Base-by-base conservation (phyloP, 2,888 invertebrate genomes). In the Lampropteryx suffumata region DNA sequence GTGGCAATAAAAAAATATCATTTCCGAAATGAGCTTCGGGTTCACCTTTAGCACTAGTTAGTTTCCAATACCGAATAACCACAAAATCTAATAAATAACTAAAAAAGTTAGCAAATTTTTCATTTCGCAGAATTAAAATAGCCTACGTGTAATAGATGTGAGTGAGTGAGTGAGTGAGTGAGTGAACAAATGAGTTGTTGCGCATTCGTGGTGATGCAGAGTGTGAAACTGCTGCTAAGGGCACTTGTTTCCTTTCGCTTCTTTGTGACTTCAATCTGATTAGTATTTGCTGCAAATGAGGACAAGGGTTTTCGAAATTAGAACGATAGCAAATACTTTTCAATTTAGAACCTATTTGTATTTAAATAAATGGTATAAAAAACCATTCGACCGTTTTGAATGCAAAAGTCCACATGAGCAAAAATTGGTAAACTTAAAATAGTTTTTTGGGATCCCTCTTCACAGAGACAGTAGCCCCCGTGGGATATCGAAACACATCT, bases 401-500 rank as follows among this genome's bases (percentile, higher is more conserved):
- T 28, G n/a, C 7, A 46, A 47, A 53, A 51, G 50, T 55, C 46
- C 9, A 29, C 35, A 37, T 3, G 30, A 9, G 35, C 26, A 28
- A 37, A 52, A 50, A 54, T 43, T 33, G 43, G 27, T 35, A 29
- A 52, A 52, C 45, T 53, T 45, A 64, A 67, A 76, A 69, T 69
- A 67, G 67, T 73, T 76, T 76, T 17, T 64, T 66, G 67, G 76
- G 76, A 73, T 75, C 71, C 73, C 73, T 76, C 72, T 75, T 67
- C 62, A 64, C 67, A 73, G 64, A 73, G 74, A 67, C 67, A 65
- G 61, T 69, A 61, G 52, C 61, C 61, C 72, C 77, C 77, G 72
- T 62, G 50, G 80, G 74, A 80, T 73, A 80, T 75, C 67, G 72
- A 72, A 77, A 79, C 77, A 78, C 76, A 82, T 82, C 73, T 76